Evolutionary conservation across 2,888 invertebrate genomes (phyloP), one percentile per base, ranked within the genome.

Genomic region (Hypena proboscidalis): DNA sequence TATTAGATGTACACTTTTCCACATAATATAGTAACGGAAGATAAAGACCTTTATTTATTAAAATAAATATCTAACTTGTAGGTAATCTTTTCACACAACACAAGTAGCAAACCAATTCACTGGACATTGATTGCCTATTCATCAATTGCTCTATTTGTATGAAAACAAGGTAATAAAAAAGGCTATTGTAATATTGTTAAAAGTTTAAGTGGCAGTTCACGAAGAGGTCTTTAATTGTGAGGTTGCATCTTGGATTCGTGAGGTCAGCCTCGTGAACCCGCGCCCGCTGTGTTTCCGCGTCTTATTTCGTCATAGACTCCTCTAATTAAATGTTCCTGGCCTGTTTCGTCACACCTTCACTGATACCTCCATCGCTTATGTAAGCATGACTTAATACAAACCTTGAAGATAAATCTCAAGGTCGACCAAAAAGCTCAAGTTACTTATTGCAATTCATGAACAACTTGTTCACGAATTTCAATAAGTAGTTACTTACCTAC

Each of bases 231-330:
- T 72, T 80, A 81, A 83, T 83, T 80, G 74, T 75, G 51, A 66
- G 67, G 68, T 67, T 71, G 69, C 72, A 67, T 74, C 73, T 63
- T 53, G 49, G 30, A 62, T 68, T 75, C 83, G 82, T 82, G 84
- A 84, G 84, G 83, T 84, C 80, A 66, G 51, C 39, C 22, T 40
- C 48, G 62, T 75, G 80, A 81, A 75, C 80, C 55, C 67, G 37
- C 25, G 33, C 29, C 37, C 44, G 39, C 37, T 54, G 62, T 63
- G 61, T 71, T 80, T 81, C 81, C 81, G 78, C 35, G 61, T 65
- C 26, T 37, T 14, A 61, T 76, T 71, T 67, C 67, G 44, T 58
- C 69, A 74, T 59, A 49, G 48, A 30, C 19, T 34, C 29, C 45
- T 41, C 50, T 56, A 65, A 66, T 65, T 70, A 63, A 43, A 50